Evolutionary conservation across 2,113 vertebrate species (phyloP).

Genomic region (Tetrax tetrax): DNA sequence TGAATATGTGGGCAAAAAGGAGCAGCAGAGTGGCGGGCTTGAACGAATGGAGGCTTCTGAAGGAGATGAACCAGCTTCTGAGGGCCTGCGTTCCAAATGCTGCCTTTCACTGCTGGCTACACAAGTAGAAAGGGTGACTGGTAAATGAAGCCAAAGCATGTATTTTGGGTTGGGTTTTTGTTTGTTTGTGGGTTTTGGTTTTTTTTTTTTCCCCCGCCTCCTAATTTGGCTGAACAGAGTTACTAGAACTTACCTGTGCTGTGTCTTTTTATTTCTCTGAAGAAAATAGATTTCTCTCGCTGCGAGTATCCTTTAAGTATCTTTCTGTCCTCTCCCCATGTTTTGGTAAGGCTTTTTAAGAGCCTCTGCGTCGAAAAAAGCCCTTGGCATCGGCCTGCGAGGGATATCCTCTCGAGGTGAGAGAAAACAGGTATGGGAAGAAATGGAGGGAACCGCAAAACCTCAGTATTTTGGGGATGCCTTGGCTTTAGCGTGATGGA

Average conservation of each 20-base stretch:
- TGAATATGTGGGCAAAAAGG: neutral
- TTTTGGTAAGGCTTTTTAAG: neutral
- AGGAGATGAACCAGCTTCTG: neutral
- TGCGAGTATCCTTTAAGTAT: neutral
- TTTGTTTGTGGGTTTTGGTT: neutral
- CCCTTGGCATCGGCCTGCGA: accelerated
- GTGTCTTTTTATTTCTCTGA: neutral
- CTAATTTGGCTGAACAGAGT: neutral
- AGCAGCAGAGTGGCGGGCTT: neutral
- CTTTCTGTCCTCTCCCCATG: neutral
- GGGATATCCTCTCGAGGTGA: accelerated
- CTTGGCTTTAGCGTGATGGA: accelerated
- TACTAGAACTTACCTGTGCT: neutral
- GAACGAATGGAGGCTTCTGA: neutral
- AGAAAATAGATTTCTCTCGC: neutral
- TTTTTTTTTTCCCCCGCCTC: neutral
- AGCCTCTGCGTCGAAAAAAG: accelerated
- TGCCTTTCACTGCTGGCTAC: neutral
- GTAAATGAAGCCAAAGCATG: neutral
- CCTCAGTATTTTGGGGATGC: neutral
- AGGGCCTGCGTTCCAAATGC: neutral
- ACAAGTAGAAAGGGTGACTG: neutral
- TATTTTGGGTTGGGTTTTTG: neutral
- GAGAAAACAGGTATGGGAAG: neutral
- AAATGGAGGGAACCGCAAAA: neutral